Base-by-base conservation (phyloP, 2,888 invertebrate species). In the Eupithecia tripunctaria region DNA sequence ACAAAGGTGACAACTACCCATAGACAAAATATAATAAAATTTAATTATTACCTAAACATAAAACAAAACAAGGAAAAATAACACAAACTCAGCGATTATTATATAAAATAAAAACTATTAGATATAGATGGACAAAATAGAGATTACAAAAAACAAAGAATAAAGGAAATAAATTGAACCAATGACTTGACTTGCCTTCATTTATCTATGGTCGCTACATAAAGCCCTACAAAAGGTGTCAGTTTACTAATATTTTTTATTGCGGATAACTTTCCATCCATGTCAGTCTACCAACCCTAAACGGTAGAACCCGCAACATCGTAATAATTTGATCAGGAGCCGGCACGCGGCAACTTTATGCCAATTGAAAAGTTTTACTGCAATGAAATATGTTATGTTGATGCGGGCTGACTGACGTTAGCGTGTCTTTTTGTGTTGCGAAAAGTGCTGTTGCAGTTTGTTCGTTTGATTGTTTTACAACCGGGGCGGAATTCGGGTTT, bases 281-380 rank as follows among this genome's bases (percentile, higher is more conserved):
- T 70, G 29, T 38, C 14, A 38, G 38, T 56, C 15, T 10, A n/a
- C 7, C 63, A 63, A 15, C 47, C 47, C 63, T 69, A 62, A 32
- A 25, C 84, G 88, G 87, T 86, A 70, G 85, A 81, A 84, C 84
- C 91, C 89, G 88, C 91, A 91, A 91, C 91, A 90, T 87, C 88
- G 90, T 88, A 91, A 93, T 94, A 93, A 94, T 93, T 94, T 92
- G 92, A 94, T 93, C 92, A 93, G 86, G 87, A 88, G 87, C 89
- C 86, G 83, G 76, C 75, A 79, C 78, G 75, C 78, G 76, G 72
- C 64, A 82, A 82, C 81, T 81, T 82, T 78, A 80, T 78, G 79
- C 80, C 79, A 80, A 79, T 80, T 79, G 80, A 80, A 81, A 88
- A 87, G 89, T 89, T 91, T 85, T 81, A 85, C 86, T 89, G 89